Evolutionary conservation across 2,797 vertebrate genomes (phyloP), one percentile per base, ranked within the genome.

Genomic region (Synanceia verrucosa): DNA sequence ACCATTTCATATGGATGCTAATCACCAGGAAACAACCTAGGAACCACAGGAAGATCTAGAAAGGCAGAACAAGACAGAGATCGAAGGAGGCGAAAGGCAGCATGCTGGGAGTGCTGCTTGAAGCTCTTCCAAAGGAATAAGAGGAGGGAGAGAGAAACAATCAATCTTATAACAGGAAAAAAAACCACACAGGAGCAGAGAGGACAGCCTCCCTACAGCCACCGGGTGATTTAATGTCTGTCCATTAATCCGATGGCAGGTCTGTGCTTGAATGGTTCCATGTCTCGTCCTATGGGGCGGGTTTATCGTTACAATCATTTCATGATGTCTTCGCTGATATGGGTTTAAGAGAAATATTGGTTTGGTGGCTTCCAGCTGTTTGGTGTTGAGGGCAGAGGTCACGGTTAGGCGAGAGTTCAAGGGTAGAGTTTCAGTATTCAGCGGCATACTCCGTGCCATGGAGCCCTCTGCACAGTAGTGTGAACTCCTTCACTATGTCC

Each of bases 371-470:
- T 85, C 84, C 78, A 69, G 77, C 76, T 66, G 82, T 74, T 81
- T 86, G 87, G 81, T 80, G 67, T 62, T 74, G 73, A 88, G 84
- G 86, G 76, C 78, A 86, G 81, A 89, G 86, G 87, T 92, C 78
- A 77, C 65, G 65, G 68, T 86, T 65, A 66, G 76, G 77, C 76
- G 70, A 73, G 68, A 82, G 82, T 79, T 79, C 76, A 61, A 41
- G 39, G 51, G 68, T 58, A 52, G 63, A 59, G 70, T 79, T 78
- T 99, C 95, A 99, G 95, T 99, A 99, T 84, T 99, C 97, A 65
- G 98, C 97, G 26, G 97, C 97, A 51, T 99, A 99, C 85, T 99
- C 98, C 0, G 98, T 99, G 73, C 98, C 98, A n/a, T 99, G 98
- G 76, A 99, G 95, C 58, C 98, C 98, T 86, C 98, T 93, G 91